A percentile compares a stretch with the other conserved stretches of the same genome.
phyloP scores from a whole-genome alignment of 2,888 invertebrate genomes.

The Caenorhabditis auriculariae region DNA sequence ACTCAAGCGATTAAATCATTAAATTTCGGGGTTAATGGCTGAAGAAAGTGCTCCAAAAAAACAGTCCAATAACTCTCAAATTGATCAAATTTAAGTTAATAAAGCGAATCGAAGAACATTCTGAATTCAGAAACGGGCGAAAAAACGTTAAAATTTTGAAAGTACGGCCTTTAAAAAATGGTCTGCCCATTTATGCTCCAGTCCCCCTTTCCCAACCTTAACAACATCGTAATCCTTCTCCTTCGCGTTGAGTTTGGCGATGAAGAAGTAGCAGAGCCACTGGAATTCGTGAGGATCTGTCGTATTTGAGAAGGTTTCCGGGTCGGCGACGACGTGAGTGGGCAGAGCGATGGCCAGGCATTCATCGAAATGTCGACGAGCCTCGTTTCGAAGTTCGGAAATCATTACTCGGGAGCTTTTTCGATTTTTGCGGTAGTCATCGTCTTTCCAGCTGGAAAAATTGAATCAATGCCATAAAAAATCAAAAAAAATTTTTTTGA shows the following conservation, averaged over 20 bases:
- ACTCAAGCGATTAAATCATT: no score
- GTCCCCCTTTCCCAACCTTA: no score
- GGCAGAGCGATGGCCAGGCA: slow-evolving; percentile 17
- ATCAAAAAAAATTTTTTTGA: no score
- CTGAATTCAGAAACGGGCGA: not conserved
- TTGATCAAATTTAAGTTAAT: not conserved
- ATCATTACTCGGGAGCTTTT: no score
- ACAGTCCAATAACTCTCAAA: not conserved
- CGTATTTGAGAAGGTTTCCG: no score
- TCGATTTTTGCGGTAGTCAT: no score
- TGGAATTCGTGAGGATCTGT: slow-evolving; percentile 31
- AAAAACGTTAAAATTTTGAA: not conserved
- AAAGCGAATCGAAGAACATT: not conserved
- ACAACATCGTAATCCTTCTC: slow-evolving; percentile 15
- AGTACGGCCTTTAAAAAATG: no score
- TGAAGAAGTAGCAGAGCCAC: slow-evolving; percentile 44
- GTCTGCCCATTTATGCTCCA: no score
- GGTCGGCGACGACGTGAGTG: slow-evolving; percentile 3
- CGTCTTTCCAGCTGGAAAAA: no score
- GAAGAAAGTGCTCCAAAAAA: not conserved
- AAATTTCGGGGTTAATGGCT: not conserved
- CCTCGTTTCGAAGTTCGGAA: slow-evolving; percentile 18
- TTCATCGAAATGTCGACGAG: slow-evolving; percentile 24
- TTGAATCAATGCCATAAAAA: no score
- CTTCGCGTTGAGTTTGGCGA: slow-evolving; percentile 38